A percentile compares a stretch with the other conserved stretches of the same genome.
Conservation (phyloP, 2,888 invertebrate species). For the Lampropteryx suffumata region DNA sequence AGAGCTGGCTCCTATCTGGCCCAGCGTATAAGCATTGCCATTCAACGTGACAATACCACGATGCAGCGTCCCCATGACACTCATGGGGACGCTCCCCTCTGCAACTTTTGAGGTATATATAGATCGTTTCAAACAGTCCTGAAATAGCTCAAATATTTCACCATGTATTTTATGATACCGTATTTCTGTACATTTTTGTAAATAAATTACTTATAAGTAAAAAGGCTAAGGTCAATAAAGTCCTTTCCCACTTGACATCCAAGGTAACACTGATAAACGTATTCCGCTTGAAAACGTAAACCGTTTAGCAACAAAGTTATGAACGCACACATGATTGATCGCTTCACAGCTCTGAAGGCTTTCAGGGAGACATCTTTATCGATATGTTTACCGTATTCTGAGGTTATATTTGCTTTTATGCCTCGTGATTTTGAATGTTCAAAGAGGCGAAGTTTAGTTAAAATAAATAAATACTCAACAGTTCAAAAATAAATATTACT, state of each 20-base stretch:
- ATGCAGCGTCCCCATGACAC: no score
- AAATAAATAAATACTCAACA: neutral
- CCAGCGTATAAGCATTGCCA: no score
- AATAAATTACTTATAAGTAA: no score
- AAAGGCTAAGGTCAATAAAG: neutral
- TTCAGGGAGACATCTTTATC: constrained; percentile 14
- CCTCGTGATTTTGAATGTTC: neutral
- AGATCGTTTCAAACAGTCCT: no score
- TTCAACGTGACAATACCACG: no score
- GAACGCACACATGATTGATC: constrained; percentile 19
- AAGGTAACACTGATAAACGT: constrained; percentile 5
- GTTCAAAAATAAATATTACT: no score
- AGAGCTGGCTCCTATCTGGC: no score
- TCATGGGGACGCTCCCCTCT: no score
- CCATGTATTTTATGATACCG: no score
- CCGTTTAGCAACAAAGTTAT: constrained; percentile 19
- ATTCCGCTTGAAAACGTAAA: neutral
- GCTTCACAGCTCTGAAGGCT: constrained; percentile 1
- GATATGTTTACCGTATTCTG: constrained; percentile 14
- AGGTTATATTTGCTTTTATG: constrained; percentile 6
- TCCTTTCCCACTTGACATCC: neutral
- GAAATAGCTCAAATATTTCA: no score
- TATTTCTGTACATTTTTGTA: no score
- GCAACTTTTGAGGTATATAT: no score
- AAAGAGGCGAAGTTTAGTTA: neutral